A percentile compares a stretch with the other conserved stretches of the same genome.
phyloP scores from a whole-genome alignment of 2,113 vertebrate genomes.

The Tetraodon nigroviridis region DNA sequence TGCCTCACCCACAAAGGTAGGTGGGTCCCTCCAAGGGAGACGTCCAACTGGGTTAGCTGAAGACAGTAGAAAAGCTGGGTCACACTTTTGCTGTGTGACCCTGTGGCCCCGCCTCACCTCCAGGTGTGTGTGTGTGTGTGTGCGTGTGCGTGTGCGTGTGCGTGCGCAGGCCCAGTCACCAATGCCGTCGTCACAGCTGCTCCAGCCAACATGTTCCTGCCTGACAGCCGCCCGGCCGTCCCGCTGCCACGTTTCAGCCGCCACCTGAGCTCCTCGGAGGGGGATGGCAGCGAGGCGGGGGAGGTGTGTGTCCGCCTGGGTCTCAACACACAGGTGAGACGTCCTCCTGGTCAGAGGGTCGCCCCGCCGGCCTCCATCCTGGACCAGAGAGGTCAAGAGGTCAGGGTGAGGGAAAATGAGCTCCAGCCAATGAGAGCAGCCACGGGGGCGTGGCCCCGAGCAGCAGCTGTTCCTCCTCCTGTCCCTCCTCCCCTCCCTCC shows the following conservation, averaged over 20 bases:
- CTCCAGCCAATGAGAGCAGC: no score
- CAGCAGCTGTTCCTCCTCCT: no score
- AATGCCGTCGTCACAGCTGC: constrained; percentile 84
- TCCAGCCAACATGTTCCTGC: constrained; percentile 87
- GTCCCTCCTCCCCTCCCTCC: background rate
- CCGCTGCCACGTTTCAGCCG: constrained; percentile 86
- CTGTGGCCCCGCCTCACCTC: no score
- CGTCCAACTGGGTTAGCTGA: no score
- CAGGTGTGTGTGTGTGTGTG: constrained; percentile 25
- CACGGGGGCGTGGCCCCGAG: no score
- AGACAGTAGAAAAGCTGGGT: no score
- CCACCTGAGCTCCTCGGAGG: constrained; percentile 80
- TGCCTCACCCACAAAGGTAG: constrained; percentile 88
- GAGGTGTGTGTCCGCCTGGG: constrained; percentile 81
- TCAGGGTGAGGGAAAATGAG: no score
- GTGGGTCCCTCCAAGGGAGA: background rate
- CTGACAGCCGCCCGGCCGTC: constrained; percentile 81
- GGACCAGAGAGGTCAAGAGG: background rate
- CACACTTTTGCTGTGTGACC: no score
- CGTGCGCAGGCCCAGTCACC: constrained; percentile 82
- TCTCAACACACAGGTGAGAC: constrained; percentile 79
- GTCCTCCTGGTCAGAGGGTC: no score
- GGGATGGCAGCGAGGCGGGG: constrained; percentile 62
- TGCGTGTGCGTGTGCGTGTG: constrained; percentile 17
- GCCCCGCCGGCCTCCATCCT: no score